These are phyloP conservation scores for Podarcis siculus DNA, from an alignment of 2,797 vertebrate genomes.

Conservation along the genomic window DNA sequence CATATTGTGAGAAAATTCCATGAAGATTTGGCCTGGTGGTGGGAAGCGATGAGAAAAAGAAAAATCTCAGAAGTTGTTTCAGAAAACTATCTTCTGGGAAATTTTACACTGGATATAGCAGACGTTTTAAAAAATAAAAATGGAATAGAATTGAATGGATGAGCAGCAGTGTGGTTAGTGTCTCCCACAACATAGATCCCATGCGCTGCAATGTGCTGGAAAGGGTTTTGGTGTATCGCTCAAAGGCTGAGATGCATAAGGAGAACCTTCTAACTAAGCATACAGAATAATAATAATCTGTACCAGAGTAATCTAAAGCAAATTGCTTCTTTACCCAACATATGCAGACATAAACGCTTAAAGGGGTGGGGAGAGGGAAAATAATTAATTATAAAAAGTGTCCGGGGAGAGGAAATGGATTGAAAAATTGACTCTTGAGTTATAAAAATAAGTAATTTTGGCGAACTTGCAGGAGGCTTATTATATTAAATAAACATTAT, in stretches of 20 bases:
- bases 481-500: conserved; percentile 89
- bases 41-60: background rate
- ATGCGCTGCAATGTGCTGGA: background rate
- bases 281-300: background rate
- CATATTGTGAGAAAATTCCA: background rate
- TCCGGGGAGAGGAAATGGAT: conserved; percentile 82
- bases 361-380: conserved; percentile 44
- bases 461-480: conserved; percentile 81
- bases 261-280: background rate
- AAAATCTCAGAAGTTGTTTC: background rate
- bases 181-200: background rate
- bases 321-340: conserved; percentile 19
- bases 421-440: conserved; percentile 80
- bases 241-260: background rate
- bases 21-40: background rate
- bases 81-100: background rate
- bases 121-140: background rate
- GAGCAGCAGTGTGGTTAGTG: background rate
- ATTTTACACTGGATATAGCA: background rate
- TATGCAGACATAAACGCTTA: background rate
- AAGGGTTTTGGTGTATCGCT: background rate
- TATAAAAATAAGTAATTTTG: conserved; percentile 84
- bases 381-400: conserved; percentile 78
- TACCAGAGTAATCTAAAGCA: conserved; percentile 35
- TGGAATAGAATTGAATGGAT: background rate